Conservation (phyloP, 2,113 vertebrate species). For the Epinephelus lanceolatus region DNA sequence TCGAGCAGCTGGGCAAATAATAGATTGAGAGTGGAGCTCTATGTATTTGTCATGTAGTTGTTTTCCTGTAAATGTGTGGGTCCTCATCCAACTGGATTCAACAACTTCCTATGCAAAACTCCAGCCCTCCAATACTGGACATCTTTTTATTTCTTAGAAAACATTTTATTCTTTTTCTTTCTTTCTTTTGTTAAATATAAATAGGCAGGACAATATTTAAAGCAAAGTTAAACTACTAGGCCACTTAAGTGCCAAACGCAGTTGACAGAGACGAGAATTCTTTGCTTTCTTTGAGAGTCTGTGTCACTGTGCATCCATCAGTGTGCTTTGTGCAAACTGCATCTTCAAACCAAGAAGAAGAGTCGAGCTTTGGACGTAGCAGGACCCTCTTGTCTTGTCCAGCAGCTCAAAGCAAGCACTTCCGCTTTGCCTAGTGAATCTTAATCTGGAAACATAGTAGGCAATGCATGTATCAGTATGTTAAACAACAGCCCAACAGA, state of each 20-base stretch:
- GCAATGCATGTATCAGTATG: neutral
- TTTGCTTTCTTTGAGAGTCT: neutral
- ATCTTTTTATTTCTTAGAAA: constrained; percentile 1
- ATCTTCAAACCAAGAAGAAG: neutral
- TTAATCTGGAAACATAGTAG: too few species aligned
- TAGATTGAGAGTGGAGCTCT: neutral
- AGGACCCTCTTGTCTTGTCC: neutral
- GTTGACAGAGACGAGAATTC: neutral
- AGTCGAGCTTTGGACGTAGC: neutral
- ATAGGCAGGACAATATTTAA: too few species aligned
- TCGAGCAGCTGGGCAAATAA: neutral
- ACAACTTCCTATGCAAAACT: too few species aligned
- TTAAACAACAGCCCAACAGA: neutral
- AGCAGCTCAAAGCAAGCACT: neutral
- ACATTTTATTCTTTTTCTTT: neutral
- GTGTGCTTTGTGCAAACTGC: neutral
- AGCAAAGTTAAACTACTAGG: neutral
- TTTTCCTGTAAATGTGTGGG: neutral
- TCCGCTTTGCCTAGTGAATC: neutral
- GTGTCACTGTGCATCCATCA: neutral
- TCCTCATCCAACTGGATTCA: neutral
- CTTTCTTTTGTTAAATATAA: neutral
- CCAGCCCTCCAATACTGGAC: neutral
- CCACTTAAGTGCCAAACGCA: constrained; percentile 10
- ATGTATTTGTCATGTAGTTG: neutral